Conservation (phyloP, 2,888 invertebrate genomes). For the Stenurella melanura region DNA sequence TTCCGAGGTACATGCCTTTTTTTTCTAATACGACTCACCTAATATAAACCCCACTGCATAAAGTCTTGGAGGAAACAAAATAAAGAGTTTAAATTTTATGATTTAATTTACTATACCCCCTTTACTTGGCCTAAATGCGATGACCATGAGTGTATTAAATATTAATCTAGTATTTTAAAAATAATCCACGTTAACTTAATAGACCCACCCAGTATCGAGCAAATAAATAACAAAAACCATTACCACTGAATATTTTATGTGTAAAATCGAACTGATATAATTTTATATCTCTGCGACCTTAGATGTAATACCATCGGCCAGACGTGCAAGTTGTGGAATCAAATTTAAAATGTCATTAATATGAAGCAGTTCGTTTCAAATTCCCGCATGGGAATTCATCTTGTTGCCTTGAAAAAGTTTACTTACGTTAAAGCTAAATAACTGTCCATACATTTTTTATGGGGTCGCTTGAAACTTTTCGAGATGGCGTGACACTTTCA, state of each 20-base stretch:
- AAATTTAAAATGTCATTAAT: slow-evolving; percentile 30
- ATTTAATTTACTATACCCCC: too few species aligned
- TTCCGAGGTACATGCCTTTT: too few species aligned
- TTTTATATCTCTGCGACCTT: neutral
- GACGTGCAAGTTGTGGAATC: slow-evolving; percentile 19
- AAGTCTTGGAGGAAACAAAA: too few species aligned
- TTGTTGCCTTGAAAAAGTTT: slow-evolving; percentile 23
- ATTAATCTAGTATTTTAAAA: neutral
- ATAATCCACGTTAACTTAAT: neutral
- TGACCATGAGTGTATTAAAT: too few species aligned
- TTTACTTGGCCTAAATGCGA: too few species aligned
- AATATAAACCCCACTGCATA: too few species aligned
- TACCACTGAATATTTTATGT: slow-evolving; percentile 14
- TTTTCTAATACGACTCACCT: too few species aligned
- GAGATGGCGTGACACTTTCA: slow-evolving; percentile 44
- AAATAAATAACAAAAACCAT: slow-evolving; percentile 5
- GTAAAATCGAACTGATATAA: slow-evolving; percentile 20
- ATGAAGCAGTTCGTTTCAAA: slow-evolving; percentile 26
- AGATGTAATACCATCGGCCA: slow-evolving; percentile 21
- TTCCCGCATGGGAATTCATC: slow-evolving; percentile 22
- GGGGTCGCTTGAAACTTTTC: slow-evolving; percentile 25
- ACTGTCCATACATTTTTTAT: slow-evolving; percentile 41
- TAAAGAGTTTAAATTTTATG: too few species aligned
- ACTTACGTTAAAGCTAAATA: slow-evolving; percentile 28
- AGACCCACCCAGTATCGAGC: neutral